These are phyloP conservation scores for Mechanitis messenoides DNA, from an alignment of 2,888 invertebrate species.

Conservation along the genomic window DNA sequence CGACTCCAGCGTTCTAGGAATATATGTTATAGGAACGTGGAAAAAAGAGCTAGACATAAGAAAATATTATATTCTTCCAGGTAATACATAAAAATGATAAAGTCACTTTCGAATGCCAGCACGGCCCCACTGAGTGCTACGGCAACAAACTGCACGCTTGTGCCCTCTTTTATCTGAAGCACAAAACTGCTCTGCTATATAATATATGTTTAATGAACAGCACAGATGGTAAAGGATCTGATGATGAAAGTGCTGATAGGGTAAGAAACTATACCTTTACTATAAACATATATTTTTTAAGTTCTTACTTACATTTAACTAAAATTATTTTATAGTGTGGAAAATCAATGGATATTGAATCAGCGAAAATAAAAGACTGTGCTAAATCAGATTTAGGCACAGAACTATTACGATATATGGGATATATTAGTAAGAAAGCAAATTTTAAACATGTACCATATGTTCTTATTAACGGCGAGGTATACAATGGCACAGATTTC, in stretches of 20 bases:
- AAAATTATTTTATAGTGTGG: no score
- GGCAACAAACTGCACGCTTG: constrained; percentile 90
- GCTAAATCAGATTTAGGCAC: constrained; percentile 56
- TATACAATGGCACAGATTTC: neutral
- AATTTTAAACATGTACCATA: constrained; percentile 28
- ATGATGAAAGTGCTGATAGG: constrained; percentile 30
- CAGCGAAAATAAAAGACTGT: constrained; percentile 67
- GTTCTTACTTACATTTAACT: no score
- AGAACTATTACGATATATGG: constrained; percentile 27
- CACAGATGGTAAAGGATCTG: constrained; percentile 23
- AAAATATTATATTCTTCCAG: constrained; percentile 30
- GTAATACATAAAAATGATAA: constrained; percentile 32
- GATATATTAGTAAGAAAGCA: constrained; percentile 28
- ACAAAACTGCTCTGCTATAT: constrained; percentile 77
- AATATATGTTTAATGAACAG: constrained; percentile 81
- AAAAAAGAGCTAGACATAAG: neutral
- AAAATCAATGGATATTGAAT: constrained; percentile 15
- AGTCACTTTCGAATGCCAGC: constrained; percentile 82
- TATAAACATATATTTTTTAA: neutral
- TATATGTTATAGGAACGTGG: no score
- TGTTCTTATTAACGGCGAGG: constrained; percentile 26
- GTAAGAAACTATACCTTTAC: constrained; percentile 18
- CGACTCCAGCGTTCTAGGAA: no score
- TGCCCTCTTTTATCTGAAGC: constrained; percentile 77
- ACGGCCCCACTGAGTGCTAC: constrained; percentile 82